These are phyloP conservation scores for Zootoca vivipara DNA, from an alignment of 2,113 vertebrate species.

Conservation along the genomic window DNA sequence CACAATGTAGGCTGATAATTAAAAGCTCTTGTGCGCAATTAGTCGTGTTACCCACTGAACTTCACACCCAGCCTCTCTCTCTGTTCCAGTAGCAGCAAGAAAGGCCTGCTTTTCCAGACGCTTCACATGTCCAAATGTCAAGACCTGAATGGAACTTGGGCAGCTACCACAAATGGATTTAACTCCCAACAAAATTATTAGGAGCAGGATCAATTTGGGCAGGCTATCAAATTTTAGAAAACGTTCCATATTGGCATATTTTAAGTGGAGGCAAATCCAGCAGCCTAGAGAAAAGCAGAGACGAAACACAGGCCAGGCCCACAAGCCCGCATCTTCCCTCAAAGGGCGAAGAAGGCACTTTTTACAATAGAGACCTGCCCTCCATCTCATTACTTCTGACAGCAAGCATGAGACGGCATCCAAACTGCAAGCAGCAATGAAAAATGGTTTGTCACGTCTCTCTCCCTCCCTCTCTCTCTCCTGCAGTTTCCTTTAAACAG, in stretches of 20 bases:
- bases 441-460: background rate
- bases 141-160: constrained; percentile 42
- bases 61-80: background rate
- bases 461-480: background rate
- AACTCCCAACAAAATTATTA: background rate
- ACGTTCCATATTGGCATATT: rapidly evolving
- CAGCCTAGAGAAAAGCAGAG: background rate
- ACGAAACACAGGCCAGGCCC: background rate
- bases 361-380: background rate
- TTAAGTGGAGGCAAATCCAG: background rate
- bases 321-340: background rate
- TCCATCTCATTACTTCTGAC: no score
- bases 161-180: background rate
- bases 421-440: background rate
- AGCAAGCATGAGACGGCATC: background rate
- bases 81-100: background rate
- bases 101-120: background rate
- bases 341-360: background rate
- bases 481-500: background rate
- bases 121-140: constrained; percentile 46
- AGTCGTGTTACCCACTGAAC: background rate
- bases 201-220: background rate
- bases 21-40: background rate
- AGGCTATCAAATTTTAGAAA: background rate
- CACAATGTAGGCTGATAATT: background rate